These are phyloP conservation scores for Poeciliopsis retropinna DNA, from an alignment of 2,113 vertebrate species.

Conservation along the genomic window DNA sequence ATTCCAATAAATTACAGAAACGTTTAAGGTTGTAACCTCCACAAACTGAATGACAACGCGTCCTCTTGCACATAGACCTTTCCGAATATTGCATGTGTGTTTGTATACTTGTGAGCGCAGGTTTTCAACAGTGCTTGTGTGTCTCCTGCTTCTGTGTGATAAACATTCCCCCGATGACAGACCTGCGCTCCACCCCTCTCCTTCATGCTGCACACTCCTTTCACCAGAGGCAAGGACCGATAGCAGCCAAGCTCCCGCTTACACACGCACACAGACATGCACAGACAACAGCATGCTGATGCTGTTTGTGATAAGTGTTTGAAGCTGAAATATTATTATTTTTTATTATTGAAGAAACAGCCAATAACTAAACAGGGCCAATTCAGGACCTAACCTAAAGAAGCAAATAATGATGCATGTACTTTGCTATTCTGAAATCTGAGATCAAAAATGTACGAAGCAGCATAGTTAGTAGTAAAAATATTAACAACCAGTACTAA, in stretches of 20 bases:
- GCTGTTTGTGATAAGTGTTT: slow-evolving; percentile 46
- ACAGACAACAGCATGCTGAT: slow-evolving; percentile 29
- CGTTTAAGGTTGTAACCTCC: background rate
- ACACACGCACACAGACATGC: background rate
- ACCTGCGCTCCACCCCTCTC: slow-evolving; percentile 35
- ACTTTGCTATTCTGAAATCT: background rate
- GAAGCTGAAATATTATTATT: slow-evolving; percentile 47
- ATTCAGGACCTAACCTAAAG: slow-evolving; percentile 37
- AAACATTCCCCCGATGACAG: slow-evolving; percentile 55
- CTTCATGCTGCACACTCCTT: slow-evolving; percentile 48
- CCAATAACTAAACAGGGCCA: slow-evolving; percentile 46
- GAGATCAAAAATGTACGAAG: slow-evolving; percentile 1
- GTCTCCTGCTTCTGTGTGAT: slow-evolving; percentile 67
- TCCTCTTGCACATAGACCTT: slow-evolving; percentile 2
- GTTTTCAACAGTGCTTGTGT: slow-evolving; percentile 18
- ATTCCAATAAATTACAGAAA: background rate
- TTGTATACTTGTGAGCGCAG: background rate
- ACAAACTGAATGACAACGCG: background rate
- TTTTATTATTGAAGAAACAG: slow-evolving; percentile 25
- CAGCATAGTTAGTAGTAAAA: background rate
- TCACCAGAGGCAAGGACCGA: slow-evolving; percentile 64
- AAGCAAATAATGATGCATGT: slow-evolving; percentile 24
- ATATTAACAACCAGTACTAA: slow-evolving; percentile 4
- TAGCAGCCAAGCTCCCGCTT: slow-evolving; percentile 31
- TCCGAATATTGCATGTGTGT: slow-evolving; percentile 11